A percentile compares a stretch with the other conserved stretches of the same genome.
Conservation (phyloP, 2,888 invertebrate genomes). For the Morpho deidamia region DNA sequence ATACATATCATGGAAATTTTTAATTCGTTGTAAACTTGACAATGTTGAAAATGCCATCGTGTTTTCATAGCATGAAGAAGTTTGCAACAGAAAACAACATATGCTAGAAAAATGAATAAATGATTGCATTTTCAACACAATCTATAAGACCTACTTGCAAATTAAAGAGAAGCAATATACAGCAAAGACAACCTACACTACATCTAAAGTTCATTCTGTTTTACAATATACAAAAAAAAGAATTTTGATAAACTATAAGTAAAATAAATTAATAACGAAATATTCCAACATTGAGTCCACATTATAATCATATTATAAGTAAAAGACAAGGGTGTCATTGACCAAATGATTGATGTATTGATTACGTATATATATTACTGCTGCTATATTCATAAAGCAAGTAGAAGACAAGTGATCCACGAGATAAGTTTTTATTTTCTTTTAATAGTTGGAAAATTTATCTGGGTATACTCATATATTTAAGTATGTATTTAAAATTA, state of each 20-base stretch:
- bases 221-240: neutral
- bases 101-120: constrained; percentile 56
- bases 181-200: constrained; percentile 30
- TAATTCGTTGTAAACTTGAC: constrained; percentile 8
- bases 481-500: too few species aligned
- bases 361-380: too few species aligned
- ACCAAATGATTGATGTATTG: too few species aligned
- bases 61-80: constrained; percentile 63
- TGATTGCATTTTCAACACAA: constrained; percentile 78
- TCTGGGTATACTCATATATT: too few species aligned
- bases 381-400: too few species aligned
- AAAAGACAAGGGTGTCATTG: too few species aligned
- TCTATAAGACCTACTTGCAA: constrained; percentile 37
- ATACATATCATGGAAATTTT: constrained; percentile 25
- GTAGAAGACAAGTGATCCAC: too few species aligned
- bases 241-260: neutral
- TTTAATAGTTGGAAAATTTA: too few species aligned
- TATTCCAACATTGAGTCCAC: too few species aligned
- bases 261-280: constrained; percentile 10
- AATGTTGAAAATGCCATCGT: constrained; percentile 79
- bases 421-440: too few species aligned
- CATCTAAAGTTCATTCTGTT: too few species aligned
- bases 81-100: constrained; percentile 62
- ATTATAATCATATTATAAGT: too few species aligned
- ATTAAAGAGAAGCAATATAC: constrained; percentile 36